These are phyloP conservation scores for Zonitis immaculata DNA, from an alignment of 2,888 invertebrate species.

Conservation along the genomic window DNA sequence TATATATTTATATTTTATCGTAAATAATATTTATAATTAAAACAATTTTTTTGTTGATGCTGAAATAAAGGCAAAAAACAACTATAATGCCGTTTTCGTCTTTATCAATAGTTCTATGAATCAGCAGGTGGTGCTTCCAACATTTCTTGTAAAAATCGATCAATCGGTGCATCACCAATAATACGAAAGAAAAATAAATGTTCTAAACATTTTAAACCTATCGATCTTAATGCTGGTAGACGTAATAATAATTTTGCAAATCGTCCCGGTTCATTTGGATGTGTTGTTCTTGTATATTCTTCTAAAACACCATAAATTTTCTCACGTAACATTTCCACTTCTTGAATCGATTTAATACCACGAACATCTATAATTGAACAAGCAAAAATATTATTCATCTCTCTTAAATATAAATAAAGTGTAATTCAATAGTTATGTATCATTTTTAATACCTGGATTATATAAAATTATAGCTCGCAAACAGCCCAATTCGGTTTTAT, in stretches of 20 bases:
- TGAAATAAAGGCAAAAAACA: conserved; percentile 1
- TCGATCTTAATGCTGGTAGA: conserved; percentile 83
- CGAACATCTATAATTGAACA: conserved; percentile 59
- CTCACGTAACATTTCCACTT: conserved; percentile 84
- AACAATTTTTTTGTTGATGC: no score
- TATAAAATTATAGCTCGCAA: conserved; percentile 91
- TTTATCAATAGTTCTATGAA: conserved; percentile 5
- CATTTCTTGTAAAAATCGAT: conserved; percentile 78
- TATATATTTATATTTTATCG: not conserved
- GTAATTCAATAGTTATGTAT: not conserved
- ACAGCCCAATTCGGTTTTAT: conserved; percentile 90
- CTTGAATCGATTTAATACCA: conserved; percentile 75
- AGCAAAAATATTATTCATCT: no score
- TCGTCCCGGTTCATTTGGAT: conserved; percentile 87
- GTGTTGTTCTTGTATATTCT: conserved; percentile 85
- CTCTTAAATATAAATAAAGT: conserved; percentile 9
- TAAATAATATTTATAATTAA: not conserved
- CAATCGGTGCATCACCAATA: conserved; percentile 80
- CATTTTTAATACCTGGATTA: conserved; percentile 72
- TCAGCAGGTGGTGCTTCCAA: conserved; percentile 61
- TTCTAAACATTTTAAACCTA: conserved; percentile 90
- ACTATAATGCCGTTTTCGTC: not conserved
- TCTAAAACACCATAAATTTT: conserved; percentile 94
- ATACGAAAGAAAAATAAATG: conserved; percentile 92
- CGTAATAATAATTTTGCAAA: conserved; percentile 92